A percentile compares a stretch with the other conserved stretches of the same genome.
phyloP scores from a whole-genome alignment of 2,797 vertebrate genomes.

The Sarcoramphus papa region DNA sequence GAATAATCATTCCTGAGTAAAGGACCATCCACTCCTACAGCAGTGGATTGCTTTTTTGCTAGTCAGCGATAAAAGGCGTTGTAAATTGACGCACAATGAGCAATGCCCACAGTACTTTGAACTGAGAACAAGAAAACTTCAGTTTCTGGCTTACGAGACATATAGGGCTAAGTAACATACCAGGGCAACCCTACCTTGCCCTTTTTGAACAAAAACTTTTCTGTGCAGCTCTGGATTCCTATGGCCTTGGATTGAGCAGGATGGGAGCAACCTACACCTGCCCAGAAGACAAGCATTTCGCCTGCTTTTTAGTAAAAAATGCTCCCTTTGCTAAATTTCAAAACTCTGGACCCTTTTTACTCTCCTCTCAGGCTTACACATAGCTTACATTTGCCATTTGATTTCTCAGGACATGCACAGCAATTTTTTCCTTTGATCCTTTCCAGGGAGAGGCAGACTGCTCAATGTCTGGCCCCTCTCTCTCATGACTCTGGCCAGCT shows the following conservation, averaged over 20 bases:
- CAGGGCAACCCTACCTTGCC: background rate
- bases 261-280: background rate
- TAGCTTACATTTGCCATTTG: background rate
- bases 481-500: background rate
- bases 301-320: background rate
- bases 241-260: background rate
- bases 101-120: background rate
- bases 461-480: background rate
- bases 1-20: background rate
- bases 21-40: background rate
- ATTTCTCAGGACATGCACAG: background rate
- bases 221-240: background rate
- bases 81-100: background rate
- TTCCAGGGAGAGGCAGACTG: background rate
- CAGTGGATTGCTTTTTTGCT: background rate
- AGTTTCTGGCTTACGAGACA: background rate
- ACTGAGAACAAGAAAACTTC: background rate
- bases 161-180: background rate
- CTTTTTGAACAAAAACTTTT: background rate
- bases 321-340: background rate
- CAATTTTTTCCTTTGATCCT: background rate
- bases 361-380: background rate
- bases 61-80: background rate
- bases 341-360: background rate
- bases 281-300: background rate